Evolutionary conservation across 2,797 vertebrate genomes (phyloP).

Genomic region (Chloroceryle amazona): DNA sequence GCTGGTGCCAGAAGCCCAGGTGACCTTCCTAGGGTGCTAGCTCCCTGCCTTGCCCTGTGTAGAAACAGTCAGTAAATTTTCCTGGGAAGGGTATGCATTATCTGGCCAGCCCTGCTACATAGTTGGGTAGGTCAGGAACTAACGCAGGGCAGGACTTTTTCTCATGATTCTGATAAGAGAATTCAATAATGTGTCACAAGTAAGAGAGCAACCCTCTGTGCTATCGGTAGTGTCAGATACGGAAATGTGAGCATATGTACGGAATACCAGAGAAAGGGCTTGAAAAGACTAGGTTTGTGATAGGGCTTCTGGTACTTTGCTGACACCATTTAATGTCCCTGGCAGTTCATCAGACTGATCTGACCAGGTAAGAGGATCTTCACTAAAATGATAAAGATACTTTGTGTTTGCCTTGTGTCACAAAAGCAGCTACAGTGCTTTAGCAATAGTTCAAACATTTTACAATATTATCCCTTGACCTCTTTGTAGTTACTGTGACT

Average conservation of each 20-base stretch:
- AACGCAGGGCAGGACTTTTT: background rate
- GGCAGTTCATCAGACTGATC: background rate
- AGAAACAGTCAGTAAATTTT: background rate
- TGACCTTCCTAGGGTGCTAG: background rate
- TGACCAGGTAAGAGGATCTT: background rate
- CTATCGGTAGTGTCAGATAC: background rate
- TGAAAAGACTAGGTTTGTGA: background rate
- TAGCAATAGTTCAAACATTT: background rate
- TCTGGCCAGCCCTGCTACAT: background rate
- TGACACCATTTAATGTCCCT: background rate
- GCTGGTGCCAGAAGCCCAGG: background rate
- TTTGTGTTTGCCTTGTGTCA: background rate
- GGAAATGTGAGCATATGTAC: rapidly evolving
- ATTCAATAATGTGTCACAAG: background rate
- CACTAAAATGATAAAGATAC: background rate
- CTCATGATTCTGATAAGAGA: background rate
- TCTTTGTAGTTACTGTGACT: background rate
- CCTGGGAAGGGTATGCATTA: rapidly evolving
- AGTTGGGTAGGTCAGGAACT: background rate
- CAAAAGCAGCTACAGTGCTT: background rate
- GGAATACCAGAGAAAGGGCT: background rate
- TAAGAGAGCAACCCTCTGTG: background rate
- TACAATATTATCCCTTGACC: background rate
- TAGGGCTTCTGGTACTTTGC: background rate
- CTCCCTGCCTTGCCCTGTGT: background rate